A percentile compares a stretch with the other conserved stretches of the same genome.
Evolutionary conservation across 1,140 invertebrate species (phyloP).

Genomic region (Heliconius eleuchia): DNA sequence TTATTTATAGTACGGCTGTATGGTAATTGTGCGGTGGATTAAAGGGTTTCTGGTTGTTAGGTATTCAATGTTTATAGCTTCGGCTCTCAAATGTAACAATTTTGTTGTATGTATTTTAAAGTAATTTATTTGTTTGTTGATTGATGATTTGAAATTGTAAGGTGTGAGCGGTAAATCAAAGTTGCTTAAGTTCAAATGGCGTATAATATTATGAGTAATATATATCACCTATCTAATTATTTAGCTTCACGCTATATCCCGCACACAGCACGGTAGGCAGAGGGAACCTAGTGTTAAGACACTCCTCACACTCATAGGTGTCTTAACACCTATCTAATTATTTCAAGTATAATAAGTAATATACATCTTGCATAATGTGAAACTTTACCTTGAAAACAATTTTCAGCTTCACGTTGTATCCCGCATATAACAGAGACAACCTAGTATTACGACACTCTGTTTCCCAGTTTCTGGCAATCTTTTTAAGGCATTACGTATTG

Average conservation of each 20-base stretch:
- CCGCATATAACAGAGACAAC: too few relatives aligned
- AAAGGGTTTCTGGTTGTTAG: slow-evolving; percentile 29
- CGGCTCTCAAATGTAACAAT: slow-evolving; percentile 31
- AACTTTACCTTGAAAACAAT: too few relatives aligned
- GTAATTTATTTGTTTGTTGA: slow-evolving; percentile 27
- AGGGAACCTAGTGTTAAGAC: too few relatives aligned
- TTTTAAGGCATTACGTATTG: too few relatives aligned
- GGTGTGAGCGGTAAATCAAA: slow-evolving; percentile 15
- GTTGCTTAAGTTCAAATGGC: background rate
- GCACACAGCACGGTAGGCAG: too few relatives aligned
- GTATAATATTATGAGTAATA: too few relatives aligned
- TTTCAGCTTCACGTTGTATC: too few relatives aligned
- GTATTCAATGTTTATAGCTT: slow-evolving; percentile 37
- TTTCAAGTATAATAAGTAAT: background rate
- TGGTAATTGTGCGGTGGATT: slow-evolving; percentile 41
- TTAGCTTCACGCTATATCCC: too few relatives aligned
- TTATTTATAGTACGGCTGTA: slow-evolving; percentile 41
- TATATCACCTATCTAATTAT: background rate
- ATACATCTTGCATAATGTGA: too few relatives aligned
- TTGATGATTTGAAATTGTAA: slow-evolving; percentile 27
- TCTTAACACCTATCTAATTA: background rate
- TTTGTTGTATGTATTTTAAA: slow-evolving; percentile 20
- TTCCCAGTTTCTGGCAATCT: too few relatives aligned
- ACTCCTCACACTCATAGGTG: too few relatives aligned
- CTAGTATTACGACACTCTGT: too few relatives aligned